These are phyloP conservation scores for Nebria brevicollis DNA, from an alignment of 2,888 invertebrate species.

Conservation along the genomic window DNA sequence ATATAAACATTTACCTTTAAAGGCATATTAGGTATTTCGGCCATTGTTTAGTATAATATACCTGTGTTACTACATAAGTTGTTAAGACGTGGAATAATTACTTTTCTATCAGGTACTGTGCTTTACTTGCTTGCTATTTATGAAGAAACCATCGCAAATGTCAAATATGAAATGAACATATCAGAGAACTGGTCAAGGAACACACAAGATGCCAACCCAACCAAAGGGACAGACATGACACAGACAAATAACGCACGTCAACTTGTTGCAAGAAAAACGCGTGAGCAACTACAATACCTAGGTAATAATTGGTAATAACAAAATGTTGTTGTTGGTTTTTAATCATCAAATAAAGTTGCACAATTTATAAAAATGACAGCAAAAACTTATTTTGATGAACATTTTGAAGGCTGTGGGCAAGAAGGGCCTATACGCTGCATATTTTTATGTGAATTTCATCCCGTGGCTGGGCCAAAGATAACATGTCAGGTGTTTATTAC, in stretches of 20 bases:
- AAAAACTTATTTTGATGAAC: slow-evolving; percentile 39
- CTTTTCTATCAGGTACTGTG: neutral
- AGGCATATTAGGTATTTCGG: slow-evolving; percentile 32
- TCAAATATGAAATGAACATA: neutral
- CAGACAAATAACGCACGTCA: too few relatives aligned
- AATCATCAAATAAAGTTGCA: neutral
- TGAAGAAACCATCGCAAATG: too few relatives aligned
- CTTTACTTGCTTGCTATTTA: too few relatives aligned
- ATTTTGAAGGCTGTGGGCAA: slow-evolving; percentile 69
- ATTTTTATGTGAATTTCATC: slow-evolving; percentile 82
- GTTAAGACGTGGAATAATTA: neutral
- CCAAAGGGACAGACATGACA: too few relatives aligned
- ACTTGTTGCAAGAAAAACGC: too few relatives aligned
- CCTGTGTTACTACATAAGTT: neutral
- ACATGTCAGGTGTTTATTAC: slow-evolving; percentile 78
- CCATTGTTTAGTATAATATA: slow-evolving; percentile 19
- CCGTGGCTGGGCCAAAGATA: slow-evolving; percentile 83
- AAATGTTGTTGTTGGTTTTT: too few relatives aligned
- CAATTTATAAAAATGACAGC: slow-evolving; percentile 25
- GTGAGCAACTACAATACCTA: too few relatives aligned
- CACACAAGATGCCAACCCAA: too few relatives aligned
- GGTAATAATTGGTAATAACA: too few relatives aligned
- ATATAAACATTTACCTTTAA: slow-evolving; percentile 30
- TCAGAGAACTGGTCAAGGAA: too few relatives aligned
- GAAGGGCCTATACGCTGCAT: slow-evolving; percentile 85